phyloP scores from a whole-genome alignment of 1,140 invertebrate species.

The Neelides sp. region DNA sequence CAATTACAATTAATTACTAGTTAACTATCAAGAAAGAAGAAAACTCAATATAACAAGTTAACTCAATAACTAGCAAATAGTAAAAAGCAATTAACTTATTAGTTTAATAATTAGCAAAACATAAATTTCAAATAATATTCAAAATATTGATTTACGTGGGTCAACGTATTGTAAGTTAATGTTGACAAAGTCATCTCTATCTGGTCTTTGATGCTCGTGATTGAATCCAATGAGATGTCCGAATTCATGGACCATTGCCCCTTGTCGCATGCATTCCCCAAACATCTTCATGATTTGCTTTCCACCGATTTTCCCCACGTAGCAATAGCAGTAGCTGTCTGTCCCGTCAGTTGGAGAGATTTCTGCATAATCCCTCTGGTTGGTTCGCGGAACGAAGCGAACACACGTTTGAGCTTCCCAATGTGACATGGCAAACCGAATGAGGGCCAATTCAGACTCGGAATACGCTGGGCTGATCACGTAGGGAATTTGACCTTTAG shows the following conservation, averaged over 20 bases:
- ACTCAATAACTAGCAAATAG: too few relatives aligned
- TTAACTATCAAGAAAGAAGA: too few relatives aligned
- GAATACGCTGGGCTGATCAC: neutral
- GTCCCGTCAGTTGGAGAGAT: neutral
- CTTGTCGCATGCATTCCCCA: conserved; percentile 7
- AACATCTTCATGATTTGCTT: neutral
- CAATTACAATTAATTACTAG: too few relatives aligned
- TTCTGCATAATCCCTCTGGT: neutral
- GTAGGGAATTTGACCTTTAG: neutral
- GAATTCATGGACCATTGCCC: conserved; percentile 34
- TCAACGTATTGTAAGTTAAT: conserved; percentile 35
- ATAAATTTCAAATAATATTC: neutral
- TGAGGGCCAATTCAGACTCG: neutral
- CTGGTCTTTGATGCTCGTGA: conserved; percentile 38
- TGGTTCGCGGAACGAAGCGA: neutral
- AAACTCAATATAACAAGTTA: too few relatives aligned
- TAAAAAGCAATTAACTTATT: too few relatives aligned
- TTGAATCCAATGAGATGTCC: conserved; percentile 37
- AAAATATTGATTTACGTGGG: conserved; percentile 7
- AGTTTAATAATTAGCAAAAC: too few relatives aligned
- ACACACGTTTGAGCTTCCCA: neutral
- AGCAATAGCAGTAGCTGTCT: neutral
- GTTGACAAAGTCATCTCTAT: conserved; percentile 36
- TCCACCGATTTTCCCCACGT: too few relatives aligned
- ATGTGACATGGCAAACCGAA: neutral